These are phyloP conservation scores for Tetrao urogallus DNA, from an alignment of 2,113 vertebrate species.

Conservation along the genomic window DNA sequence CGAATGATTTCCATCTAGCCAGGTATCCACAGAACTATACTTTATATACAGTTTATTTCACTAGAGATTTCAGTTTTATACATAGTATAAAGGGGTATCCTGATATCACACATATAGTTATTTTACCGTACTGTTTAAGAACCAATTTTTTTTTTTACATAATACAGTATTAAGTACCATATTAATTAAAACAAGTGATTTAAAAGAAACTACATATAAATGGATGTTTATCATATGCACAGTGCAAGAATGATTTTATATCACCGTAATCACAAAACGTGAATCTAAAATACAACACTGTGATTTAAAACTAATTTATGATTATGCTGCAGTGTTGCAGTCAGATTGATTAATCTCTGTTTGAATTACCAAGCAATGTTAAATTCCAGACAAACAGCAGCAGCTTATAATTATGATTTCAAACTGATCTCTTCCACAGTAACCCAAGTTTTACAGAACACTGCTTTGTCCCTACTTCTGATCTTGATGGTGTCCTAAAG, in stretches of 20 bases:
- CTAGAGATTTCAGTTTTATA: conserved; percentile 81
- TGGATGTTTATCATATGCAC: conserved; percentile 74
- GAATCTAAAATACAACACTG: conserved; percentile 75
- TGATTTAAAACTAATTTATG: conserved; percentile 70
- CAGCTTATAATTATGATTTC: conserved; percentile 60
- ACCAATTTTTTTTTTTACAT: conserved; percentile 72
- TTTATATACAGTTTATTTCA: conserved; percentile 82
- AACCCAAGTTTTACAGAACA: conserved; percentile 42
- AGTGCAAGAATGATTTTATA: conserved; percentile 74
- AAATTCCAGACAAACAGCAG: conserved; percentile 64
- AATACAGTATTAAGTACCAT: conserved; percentile 76
- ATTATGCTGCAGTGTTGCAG: conserved; percentile 17
- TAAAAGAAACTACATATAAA: conserved; percentile 73
- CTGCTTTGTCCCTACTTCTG: conserved; percentile 46
- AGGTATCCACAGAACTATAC: conserved; percentile 43
- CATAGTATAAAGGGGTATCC: conserved; percentile 79
- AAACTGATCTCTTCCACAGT: conserved; percentile 65
- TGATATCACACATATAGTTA: conserved; percentile 75
- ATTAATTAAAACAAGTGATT: conserved; percentile 75
- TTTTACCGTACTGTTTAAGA: conserved; percentile 75
- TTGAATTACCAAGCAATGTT: conserved; percentile 40
- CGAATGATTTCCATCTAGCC: neutral
- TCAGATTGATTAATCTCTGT: conserved; percentile 8
- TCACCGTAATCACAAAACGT: conserved; percentile 68
- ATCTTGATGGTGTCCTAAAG: neutral